phyloP scores from a whole-genome alignment of 2,113 vertebrate genomes.

The Grus americana region DNA sequence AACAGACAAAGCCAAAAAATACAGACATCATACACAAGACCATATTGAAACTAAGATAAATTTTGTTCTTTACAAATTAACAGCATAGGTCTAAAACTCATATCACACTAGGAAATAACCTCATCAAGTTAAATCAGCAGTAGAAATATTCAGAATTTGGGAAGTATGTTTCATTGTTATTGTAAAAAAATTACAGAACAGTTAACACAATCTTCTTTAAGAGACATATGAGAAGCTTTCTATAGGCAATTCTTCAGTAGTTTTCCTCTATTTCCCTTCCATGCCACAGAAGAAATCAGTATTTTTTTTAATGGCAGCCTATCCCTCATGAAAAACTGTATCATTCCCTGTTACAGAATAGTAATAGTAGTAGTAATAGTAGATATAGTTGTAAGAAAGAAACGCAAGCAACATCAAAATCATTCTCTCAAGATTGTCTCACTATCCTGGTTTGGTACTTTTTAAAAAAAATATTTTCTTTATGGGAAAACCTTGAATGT shows the following conservation, averaged over 20 bases:
- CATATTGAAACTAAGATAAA: neutral
- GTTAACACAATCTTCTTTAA: neutral
- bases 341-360: neutral
- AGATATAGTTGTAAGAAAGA: neutral
- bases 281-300: neutral
- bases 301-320: neutral
- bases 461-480: neutral
- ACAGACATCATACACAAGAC: neutral
- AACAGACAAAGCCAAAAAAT: neutral
- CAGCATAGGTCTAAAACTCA: neutral
- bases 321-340: neutral
- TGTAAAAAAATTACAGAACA: neutral
- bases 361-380: neutral
- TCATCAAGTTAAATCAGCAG: neutral
- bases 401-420: neutral
- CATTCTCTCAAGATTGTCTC: neutral
- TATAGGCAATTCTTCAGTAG: neutral
- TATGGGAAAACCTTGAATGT: neutral
- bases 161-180: neutral
- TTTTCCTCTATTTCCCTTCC: neutral
- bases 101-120: neutral
- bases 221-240: neutral
- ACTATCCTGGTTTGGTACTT: neutral
- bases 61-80: constrained; percentile 14
- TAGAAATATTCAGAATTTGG: neutral